These are phyloP conservation scores for Meiosimyza decipiens DNA, from an alignment of 2,888 invertebrate species.

Conservation along the genomic window DNA sequence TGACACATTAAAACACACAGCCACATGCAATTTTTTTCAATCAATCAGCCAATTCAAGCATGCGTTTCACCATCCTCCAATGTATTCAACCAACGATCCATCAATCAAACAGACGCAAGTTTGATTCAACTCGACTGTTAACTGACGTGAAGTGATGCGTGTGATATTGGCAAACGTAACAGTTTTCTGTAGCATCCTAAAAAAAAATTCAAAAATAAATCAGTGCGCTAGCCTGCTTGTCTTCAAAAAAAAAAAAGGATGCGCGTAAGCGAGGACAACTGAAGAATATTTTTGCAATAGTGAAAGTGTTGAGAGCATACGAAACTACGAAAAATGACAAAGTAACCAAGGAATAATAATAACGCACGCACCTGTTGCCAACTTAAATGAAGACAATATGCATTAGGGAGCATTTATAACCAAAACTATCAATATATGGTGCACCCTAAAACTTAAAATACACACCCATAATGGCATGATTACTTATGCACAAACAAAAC, in stretches of 20 bases:
- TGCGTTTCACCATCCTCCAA: conserved; percentile 3
- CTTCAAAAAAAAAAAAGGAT: too few species aligned
- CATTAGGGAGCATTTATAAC: too few species aligned
- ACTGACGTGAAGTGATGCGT: conserved; percentile 18
- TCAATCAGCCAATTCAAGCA: conserved; percentile 1
- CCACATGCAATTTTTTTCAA: background rate
- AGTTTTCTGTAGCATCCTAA: too few species aligned
- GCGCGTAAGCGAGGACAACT: too few species aligned
- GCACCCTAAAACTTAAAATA: too few species aligned
- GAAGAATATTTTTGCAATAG: background rate
- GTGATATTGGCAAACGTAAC: conserved; percentile 12
- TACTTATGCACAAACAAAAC: background rate
- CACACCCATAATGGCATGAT: too few species aligned
- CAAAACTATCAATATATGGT: too few species aligned
- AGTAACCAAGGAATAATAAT: conserved; percentile 8
- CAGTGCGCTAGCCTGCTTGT: too few species aligned
- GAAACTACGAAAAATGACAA: background rate
- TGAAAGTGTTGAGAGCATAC: background rate
- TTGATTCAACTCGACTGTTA: conserved; percentile 29
- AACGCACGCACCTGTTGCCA: conserved; percentile 14
- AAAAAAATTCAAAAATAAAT: background rate
- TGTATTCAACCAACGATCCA: conserved; percentile 11
- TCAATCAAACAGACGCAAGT: conserved; percentile 32
- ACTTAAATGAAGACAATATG: background rate
- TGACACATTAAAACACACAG: background rate